Conservation (phyloP, 2,888 invertebrate genomes). For the Acronicta psi region DNA sequence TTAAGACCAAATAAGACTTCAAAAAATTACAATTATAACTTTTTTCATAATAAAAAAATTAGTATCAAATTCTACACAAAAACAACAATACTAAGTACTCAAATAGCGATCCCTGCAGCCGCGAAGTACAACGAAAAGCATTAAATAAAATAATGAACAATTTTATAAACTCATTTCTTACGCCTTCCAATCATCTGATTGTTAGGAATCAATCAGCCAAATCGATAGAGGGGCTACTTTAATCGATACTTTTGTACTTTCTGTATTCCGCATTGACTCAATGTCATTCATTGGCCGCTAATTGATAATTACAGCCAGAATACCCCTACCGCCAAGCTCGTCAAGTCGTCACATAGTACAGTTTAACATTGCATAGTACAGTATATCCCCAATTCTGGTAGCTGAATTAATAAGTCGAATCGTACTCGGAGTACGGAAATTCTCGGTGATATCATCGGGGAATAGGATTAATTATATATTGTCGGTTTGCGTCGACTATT, state of each 20-base stretch:
- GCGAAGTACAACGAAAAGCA: not conserved
- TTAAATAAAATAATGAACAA: not conserved
- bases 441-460: conserved; percentile 39
- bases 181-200: conserved; percentile 15
- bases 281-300: conserved; percentile 14
- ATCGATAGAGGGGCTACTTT: conserved; percentile 19
- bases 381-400: conserved; percentile 23
- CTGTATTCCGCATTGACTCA: conserved; percentile 13
- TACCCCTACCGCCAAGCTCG: conserved; percentile 14
- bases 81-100: not conserved
- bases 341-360: conserved; percentile 16
- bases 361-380: conserved; percentile 1
- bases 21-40: too few relatives aligned
- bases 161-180: not conserved
- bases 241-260: conserved; percentile 2
- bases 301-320: conserved; percentile 33
- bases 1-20: too few relatives aligned
- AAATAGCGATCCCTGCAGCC: too few relatives aligned
- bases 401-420: conserved; percentile 48
- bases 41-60: too few relatives aligned
- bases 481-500: conserved; percentile 20
- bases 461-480: conserved; percentile 46
- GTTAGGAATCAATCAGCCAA: conserved; percentile 17
- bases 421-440: conserved; percentile 26
- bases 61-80: too few relatives aligned